A percentile compares a stretch with the other conserved stretches of the same genome.
Evolutionary conservation across 2,888 invertebrate species (phyloP).

Genomic region (Rhyacophila evoluta): DNA sequence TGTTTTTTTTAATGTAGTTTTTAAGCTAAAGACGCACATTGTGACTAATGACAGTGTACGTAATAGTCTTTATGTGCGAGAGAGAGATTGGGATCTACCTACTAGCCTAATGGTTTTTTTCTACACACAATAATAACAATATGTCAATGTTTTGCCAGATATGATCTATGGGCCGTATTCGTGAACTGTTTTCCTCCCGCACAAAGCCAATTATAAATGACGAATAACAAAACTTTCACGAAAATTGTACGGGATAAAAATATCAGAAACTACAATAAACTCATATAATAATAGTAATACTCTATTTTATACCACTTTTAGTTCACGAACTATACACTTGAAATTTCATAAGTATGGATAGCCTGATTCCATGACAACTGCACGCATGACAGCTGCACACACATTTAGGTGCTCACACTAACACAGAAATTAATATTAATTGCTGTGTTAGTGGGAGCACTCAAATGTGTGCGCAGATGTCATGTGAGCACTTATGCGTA

Average conservation of each 20-base stretch:
- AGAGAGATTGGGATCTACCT: neutral
- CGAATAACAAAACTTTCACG: neutral
- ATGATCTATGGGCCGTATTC: neutral
- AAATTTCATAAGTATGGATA: no score
- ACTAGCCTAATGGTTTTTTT: slow-evolving; percentile 3
- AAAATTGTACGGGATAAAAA: neutral
- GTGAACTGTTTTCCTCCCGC: neutral
- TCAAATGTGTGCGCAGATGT: no score
- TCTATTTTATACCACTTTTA: no score
- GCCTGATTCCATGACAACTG: no score
- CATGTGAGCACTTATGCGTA: no score
- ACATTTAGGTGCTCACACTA: no score
- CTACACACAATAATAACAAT: neutral
- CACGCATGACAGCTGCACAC: no score
- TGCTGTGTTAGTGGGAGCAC: no score
- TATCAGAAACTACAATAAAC: neutral
- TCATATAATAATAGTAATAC: no score
- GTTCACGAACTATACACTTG: no score
- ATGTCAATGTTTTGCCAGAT: slow-evolving; percentile 13
- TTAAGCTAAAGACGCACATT: neutral
- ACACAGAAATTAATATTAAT: no score
- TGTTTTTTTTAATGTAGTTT: neutral
- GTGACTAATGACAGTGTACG: slow-evolving; percentile 13
- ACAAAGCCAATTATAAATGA: slow-evolving; percentile 3
- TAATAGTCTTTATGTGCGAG: neutral